Conservation (phyloP, 2,113 vertebrate genomes). For the Phainopepla nitens region DNA sequence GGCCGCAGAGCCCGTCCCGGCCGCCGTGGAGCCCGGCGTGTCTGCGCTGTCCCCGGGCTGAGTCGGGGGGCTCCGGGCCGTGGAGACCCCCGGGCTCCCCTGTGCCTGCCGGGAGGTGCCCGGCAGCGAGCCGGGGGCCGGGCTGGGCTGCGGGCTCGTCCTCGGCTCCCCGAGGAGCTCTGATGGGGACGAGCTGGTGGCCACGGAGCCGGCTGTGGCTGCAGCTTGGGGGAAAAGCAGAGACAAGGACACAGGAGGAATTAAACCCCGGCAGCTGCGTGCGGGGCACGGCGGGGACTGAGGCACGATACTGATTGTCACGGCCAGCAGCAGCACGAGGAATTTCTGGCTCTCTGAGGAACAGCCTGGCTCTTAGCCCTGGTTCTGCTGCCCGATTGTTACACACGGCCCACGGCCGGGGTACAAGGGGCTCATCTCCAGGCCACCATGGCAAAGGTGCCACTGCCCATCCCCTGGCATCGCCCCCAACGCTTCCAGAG, state of each 20-base stretch:
- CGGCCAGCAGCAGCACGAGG: not conserved
- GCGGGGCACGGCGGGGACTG: not conserved
- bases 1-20: accelerated
- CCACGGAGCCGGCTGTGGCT: accelerated
- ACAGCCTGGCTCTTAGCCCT: not conserved
- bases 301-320: not conserved
- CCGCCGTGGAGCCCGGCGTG: accelerated
- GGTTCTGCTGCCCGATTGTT: not conserved
- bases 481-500: accelerated
- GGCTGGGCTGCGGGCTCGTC: not conserved
- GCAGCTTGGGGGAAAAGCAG: not conserved
- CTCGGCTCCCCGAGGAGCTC: not conserved
- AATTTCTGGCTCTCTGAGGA: not conserved
- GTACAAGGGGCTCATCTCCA: not conserved
- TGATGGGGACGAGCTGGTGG: accelerated
- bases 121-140: accelerated
- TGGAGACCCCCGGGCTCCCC: accelerated
- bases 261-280: not conserved
- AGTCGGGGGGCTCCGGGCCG: accelerated
- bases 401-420: not conserved
- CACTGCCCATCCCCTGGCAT: not conserved
- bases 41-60: accelerated
- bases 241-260: not conserved
- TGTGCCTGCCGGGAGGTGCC: accelerated
- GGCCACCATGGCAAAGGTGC: not conserved